Evolutionary conservation across 2,113 vertebrate genomes (phyloP).

Genomic region (Malurus alboscapulatus): DNA sequence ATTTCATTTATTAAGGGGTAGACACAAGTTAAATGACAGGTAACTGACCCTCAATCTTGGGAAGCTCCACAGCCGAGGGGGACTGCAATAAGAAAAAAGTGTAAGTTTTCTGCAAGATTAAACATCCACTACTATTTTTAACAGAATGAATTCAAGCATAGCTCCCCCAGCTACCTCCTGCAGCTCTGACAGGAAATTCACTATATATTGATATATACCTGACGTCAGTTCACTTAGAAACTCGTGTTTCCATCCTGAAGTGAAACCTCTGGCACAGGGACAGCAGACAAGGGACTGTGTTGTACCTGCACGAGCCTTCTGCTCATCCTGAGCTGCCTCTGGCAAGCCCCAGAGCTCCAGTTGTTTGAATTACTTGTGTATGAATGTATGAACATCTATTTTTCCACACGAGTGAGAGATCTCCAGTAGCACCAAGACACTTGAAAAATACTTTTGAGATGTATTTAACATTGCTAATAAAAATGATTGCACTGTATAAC

Average conservation of each 20-base stretch:
- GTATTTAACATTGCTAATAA: neutral
- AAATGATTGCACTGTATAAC: neutral
- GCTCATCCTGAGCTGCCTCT: neutral
- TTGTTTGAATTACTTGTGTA: neutral
- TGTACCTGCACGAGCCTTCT: neutral
- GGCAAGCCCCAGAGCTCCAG: neutral
- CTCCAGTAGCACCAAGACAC: neutral
- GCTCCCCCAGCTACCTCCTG: neutral
- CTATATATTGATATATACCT: neutral
- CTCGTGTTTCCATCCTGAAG: neutral
- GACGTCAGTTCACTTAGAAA: neutral
- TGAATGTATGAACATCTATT: neutral
- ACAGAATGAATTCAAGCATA: neutral
- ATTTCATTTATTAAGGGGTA: neutral
- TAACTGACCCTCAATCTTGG: slow-evolving; percentile 83
- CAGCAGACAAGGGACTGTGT: neutral
- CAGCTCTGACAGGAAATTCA: neutral
- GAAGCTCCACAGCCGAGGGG: slow-evolving; percentile 71
- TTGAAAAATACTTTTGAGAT: neutral
- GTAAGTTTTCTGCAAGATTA: neutral
- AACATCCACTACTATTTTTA: neutral
- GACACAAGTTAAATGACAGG: neutral
- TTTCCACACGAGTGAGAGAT: neutral
- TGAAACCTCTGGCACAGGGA: neutral
- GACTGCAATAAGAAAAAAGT: slow-evolving; percentile 73